Evolutionary conservation across 1,140 invertebrate genomes (phyloP).

Genomic region (Drosophila pseudoananassae): DNA sequence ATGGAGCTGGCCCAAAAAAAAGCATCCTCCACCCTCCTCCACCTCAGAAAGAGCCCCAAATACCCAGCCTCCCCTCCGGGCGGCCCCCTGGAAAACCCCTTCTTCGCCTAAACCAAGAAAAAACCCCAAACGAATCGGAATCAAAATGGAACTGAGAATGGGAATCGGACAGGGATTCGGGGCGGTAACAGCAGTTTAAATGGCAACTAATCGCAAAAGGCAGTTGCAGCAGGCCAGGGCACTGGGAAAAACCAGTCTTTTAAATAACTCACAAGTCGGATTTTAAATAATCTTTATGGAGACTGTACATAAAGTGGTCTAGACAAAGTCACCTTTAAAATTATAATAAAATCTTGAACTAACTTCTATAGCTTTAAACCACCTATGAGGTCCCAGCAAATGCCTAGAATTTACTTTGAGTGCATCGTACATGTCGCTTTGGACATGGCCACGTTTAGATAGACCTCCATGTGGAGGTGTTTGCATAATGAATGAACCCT

Average conservation of each 20-base stretch:
- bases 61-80: no score
- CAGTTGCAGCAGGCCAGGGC: constrained; percentile 22
- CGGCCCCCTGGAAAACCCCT: constrained; percentile 5
- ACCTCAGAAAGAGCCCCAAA: neutral
- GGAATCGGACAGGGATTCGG: constrained; percentile 11
- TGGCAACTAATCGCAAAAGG: constrained; percentile 79
- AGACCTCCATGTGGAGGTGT: constrained; percentile 64
- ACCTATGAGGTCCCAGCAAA: no score
- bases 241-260: neutral
- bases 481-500: constrained; percentile 75
- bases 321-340: neutral
- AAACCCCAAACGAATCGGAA: constrained; percentile 29
- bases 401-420: neutral
- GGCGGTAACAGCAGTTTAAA: constrained; percentile 76
- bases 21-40: no score
- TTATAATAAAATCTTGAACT: neutral
- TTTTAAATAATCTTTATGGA: no score
- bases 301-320: no score
- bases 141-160: constrained; percentile 40
- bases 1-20: constrained; percentile 14
- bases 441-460: constrained; percentile 56
- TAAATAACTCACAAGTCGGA: no score
- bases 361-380: no score
- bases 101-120: constrained; percentile 2
- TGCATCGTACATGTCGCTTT: constrained; percentile 8